phyloP scores from a whole-genome alignment of 2,888 invertebrate genomes.

The Archips crataeganus region DNA sequence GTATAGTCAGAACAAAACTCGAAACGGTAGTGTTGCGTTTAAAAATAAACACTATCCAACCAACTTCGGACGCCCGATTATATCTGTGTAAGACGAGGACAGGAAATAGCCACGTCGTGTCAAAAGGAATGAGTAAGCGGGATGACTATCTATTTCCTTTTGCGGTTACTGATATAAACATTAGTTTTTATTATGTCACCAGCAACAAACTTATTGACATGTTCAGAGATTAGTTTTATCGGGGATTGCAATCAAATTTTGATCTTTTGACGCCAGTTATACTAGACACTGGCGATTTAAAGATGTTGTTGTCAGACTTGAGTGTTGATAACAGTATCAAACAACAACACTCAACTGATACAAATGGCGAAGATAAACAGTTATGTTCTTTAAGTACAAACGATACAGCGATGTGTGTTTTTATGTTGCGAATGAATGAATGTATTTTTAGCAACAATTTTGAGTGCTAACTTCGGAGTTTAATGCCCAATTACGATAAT shows the following conservation, averaged over 20 bases:
- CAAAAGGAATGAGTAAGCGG: slow-evolving; percentile 9
- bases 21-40: slow-evolving; percentile 30
- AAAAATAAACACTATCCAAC: slow-evolving; percentile 38
- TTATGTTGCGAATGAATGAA: too few species aligned
- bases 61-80: slow-evolving; percentile 5
- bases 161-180: slow-evolving; percentile 3
- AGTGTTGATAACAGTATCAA: neutral
- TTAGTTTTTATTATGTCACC: slow-evolving; percentile 15
- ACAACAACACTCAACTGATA: neutral
- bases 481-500: too few species aligned
- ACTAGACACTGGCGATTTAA: neutral
- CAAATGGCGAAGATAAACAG: neutral
- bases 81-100: slow-evolving; percentile 15
- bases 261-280: neutral
- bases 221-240: slow-evolving; percentile 22
- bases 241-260: neutral
- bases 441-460: too few species aligned
- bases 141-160: slow-evolving; percentile 14
- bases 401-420: too few species aligned
- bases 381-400: neutral
- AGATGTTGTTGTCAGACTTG: neutral
- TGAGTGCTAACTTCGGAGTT: too few species aligned
- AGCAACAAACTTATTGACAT: slow-evolving; percentile 9
- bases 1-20: slow-evolving; percentile 18
- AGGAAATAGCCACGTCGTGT: neutral